Base-by-base conservation (phyloP, 2,888 invertebrate species). In the Callosobruchus maculatus region DNA sequence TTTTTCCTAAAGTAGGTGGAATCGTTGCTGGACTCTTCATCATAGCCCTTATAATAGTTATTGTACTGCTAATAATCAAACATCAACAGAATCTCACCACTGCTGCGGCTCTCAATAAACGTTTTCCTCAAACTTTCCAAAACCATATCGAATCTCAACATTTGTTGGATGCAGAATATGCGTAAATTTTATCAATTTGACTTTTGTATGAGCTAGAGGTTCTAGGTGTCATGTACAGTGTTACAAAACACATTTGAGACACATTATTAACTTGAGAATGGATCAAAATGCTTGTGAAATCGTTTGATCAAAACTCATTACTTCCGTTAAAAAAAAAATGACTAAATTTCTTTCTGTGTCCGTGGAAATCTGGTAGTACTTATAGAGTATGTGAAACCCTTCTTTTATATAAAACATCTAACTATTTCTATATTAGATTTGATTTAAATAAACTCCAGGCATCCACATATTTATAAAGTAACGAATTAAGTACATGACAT, bases 71-170 rank as follows among this genome's bases (percentile, higher is more conserved):
- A 68, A 81, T 86, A 76, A 86, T 87, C 21, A 87, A 85, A 80
- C 79, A 85, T 21, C 86, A 85, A 75, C 86, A 87, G 76, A 87
- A 81, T 75, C 83, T 86, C 71, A 86, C 85, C 21, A 86, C 86
- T 3, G 80, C 83, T 18, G 87, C 87, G 20, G 86, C 86, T 67
- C 80, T 87, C 70, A 87, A 86, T 76, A 87, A 86, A 80, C 80
- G 86, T 71, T 87, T 86, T 78, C 86, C 86, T 21, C 86, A 86
- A 82, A 85, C 85, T 5, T 86, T 86, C 79, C 85, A 84, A 72
- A 82, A 83, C 72, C 82, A 81, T 73, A 82, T 86, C 73, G 87
- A 87, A 79, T 86, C 86, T 71, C 86, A 87, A 80, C 87, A 87
- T 79, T 80, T 87, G 72, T 78, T 87, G 71, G 87, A 87, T 76